phyloP scores from a whole-genome alignment of 2,888 invertebrate genomes.

The Entomobrya multifasciata region DNA sequence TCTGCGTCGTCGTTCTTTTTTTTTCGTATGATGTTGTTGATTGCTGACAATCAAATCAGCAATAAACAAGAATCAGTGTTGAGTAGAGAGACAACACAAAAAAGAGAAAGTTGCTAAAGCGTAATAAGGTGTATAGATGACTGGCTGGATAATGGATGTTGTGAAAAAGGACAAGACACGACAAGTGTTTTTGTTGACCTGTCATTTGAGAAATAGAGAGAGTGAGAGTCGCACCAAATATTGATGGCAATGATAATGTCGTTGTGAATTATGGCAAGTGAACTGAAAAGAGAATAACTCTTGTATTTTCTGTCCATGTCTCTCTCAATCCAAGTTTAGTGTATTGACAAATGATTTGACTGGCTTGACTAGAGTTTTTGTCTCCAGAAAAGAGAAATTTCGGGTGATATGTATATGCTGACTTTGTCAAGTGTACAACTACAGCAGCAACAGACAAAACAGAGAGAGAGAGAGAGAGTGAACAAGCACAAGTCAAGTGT shows the following conservation, averaged over 20 bases:
- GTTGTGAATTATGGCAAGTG: slow-evolving; percentile 33
- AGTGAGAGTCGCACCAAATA: slow-evolving; percentile 3
- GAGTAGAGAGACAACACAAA: no score
- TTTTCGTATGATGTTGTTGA: background rate
- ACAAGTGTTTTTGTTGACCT: slow-evolving; percentile 33
- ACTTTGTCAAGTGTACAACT: background rate
- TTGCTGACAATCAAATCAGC: background rate
- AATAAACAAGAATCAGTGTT: background rate
- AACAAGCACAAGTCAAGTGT: slow-evolving; percentile 40
- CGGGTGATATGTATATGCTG: background rate
- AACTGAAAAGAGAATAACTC: background rate
- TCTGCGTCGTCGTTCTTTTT: no score
- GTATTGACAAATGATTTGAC: slow-evolving; percentile 34
- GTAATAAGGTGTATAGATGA: no score
- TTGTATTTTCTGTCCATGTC: background rate
- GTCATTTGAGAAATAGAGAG: slow-evolving; percentile 19
- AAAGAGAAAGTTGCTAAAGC: no score
- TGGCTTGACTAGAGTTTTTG: slow-evolving; percentile 7
- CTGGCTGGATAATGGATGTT: no score
- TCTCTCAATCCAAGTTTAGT: background rate
- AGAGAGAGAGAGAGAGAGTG: background rate
- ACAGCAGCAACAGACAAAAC: background rate
- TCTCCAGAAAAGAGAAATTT: background rate
- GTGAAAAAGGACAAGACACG: background rate
- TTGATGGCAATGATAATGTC: slow-evolving; percentile 1